Evolutionary conservation across 1,140 invertebrate species (phyloP), one percentile per base, ranked within the genome.

Genomic region (Microvelia longipes): DNA sequence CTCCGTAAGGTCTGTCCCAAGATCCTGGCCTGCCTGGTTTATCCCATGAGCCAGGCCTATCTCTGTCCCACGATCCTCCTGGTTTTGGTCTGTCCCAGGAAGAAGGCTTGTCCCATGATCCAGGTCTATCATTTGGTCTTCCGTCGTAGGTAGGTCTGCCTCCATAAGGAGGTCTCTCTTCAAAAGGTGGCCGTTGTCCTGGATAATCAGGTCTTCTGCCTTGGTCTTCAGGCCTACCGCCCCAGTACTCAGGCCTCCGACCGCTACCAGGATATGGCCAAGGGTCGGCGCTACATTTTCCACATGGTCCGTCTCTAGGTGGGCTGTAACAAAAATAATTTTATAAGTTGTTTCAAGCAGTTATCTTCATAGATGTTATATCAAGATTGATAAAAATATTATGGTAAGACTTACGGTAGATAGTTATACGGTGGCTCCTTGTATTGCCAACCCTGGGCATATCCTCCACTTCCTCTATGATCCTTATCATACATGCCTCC

Each of bases 371-470:
- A n/a, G n/a, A n/a, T n/a, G n/a, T n/a, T n/a, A n/a, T n/a, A n/a
- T n/a, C n/a, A n/a, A n/a, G n/a, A n/a, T n/a, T n/a, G n/a, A n/a
- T n/a, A n/a, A n/a, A n/a, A n/a, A n/a, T n/a, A n/a, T n/a, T n/a
- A n/a, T n/a, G n/a, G n/a, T n/a, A n/a, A n/a, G n/a, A n/a, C 35
- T 50, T 50, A 50, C 35, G 35, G 35, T 50, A 19, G 5, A 50
- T n/a, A n/a, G n/a, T n/a, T n/a, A n/a, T 50, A 50, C 5, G 35
- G 35, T 11, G 35, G 69, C n/a, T 70, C 69, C 63, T 66, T 50
- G 27, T 70, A 70, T 27, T 70, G 60, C 69, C 69, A 70, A 1
- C 69, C 69, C 1, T 11, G 19, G 5, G 69, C 69, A 61, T 70
- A 70, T 0, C n/a, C 28, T 5, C 50, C 25, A 25, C 24, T 19